phyloP scores from a whole-genome alignment of 1,140 invertebrate species.

The Apocrypta bakeri region DNA sequence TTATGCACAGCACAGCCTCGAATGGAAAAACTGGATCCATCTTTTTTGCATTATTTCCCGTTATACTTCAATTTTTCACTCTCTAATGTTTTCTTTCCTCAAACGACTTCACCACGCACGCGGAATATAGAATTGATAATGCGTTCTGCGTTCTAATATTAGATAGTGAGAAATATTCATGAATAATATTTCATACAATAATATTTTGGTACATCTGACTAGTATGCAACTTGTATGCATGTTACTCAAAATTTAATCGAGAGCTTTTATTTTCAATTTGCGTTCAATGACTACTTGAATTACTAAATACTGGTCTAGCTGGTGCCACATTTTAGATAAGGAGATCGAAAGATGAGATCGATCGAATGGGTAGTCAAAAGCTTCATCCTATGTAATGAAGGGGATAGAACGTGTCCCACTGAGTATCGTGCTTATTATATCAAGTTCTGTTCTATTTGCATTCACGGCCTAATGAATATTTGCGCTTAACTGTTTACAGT shows the following conservation, averaged over 20 bases:
- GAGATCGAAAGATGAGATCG: conserved; percentile 22
- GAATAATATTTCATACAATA: no score
- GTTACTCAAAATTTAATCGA: no score
- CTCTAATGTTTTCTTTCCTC: background rate
- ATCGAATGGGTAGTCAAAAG: background rate
- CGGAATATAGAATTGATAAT: no score
- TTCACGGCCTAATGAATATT: background rate
- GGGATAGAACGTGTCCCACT: background rate
- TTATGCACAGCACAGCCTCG: no score
- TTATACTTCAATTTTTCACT: background rate
- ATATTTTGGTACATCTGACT: no score
- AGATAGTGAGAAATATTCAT: no score
- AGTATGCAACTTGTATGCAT: no score
- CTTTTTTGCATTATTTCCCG: background rate
- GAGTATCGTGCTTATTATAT: conserved; percentile 26
- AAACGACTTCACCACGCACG: background rate
- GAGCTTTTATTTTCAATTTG: no score
- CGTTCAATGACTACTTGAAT: no score
- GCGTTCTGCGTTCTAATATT: no score
- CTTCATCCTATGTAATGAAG: background rate
- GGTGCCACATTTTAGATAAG: background rate
- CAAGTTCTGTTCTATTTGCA: background rate
- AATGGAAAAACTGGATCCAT: background rate
- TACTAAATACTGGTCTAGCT: no score
- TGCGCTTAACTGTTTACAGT: background rate